Evolutionary conservation across 2,113 vertebrate genomes (phyloP), one percentile per base, ranked within the genome.

Genomic region (Corythaixoides concolor): DNA sequence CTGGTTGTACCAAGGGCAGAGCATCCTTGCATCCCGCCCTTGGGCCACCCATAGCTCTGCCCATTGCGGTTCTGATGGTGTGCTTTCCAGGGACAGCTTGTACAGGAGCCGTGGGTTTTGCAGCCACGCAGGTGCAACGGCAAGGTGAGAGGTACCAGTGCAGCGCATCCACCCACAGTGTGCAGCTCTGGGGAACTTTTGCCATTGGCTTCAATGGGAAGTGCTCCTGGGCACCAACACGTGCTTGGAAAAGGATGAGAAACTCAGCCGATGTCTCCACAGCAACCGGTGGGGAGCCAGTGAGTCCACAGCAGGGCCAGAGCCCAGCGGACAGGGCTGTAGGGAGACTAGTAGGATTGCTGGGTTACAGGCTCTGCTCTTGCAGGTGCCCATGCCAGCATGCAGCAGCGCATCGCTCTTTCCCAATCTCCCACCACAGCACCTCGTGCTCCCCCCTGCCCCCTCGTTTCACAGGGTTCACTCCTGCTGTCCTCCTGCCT

Each of bases 141-240:
- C 47, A 24, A 62, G 81, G 70, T 13, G 28, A 83, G 49, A 80
- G 56, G 49, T n/a, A 70, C 47, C 1, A 2, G 47, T 53, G 68
- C 53, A 55, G 28, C 16, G 2, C 35, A n/a, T 37, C 28, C 49
- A 45, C 39, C n/a, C 59, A 7, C 35, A 28, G 18, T 0, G 10
- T 15, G 28, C 11, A n/a, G 63, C 35, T n/a, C 63, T 4, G 1
- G 22, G 26, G 43, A 79, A 22, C 21, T 77, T 89, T 28, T 67
- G 43, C 9, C 22, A 13, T 24, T 30, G 49, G 28, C 59, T 83
- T 68, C 55, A 10, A 35, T 43, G 30, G 4, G 5, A 19, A 56
- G 35, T 4, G 4, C 15, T 73, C 22, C 18, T 0, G 3, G 24
- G 49, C 47, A 37, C 35, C 0, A 1, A 8, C 2, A 14, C 1